Evolutionary conservation across 2,797 vertebrate species (phyloP), one percentile per base, ranked within the genome.

Genomic region (Chiloscyllium punctatum): DNA sequence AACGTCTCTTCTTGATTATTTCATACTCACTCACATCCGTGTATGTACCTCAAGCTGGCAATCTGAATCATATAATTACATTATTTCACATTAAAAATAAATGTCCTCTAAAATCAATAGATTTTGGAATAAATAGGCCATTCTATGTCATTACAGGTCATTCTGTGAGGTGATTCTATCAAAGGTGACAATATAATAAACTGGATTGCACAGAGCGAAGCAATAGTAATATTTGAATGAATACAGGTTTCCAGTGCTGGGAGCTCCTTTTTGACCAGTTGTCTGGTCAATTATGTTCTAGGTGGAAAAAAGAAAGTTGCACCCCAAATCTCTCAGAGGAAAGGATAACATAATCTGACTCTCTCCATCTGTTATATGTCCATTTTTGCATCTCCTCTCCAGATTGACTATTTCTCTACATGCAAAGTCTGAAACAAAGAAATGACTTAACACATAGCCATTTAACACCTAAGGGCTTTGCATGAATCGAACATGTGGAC

Each of bases 361-460:
- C 48, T 74, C 0, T 1, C 69, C 69, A 16, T 95, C 94, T 95
- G 94, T n/a, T 95, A 74, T 57, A 77, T 33, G 33, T 66, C 30
- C 88, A 91, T 4, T 91, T 91, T n/a, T 37, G 66, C 57, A 33
- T 57, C 66, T 95, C 90, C 48, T 95, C 42, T 53, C 94, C 94
- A 77, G 94, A 95, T 95, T 95, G 71, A 77, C 6, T 74, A 77
- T 95, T 74, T 95, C 71, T 21, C 94, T 7, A 57, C 30, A 51
- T 95, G 94, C 71, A 77, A 94, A 74, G 25, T 53, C 30, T 95
- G 94, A 95, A 95, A 74, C 48, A 95, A 95, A 95, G 42, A 48
- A 95, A 77, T 95, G 94, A 33, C 30, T 95, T 95, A 71, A 95
- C 94, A 77, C 94, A 95, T 48, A 74, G 71, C 30, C 42, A 95